Conservation (phyloP, 2,797 vertebrate genomes). For the Nannoperca obscura region DNA sequence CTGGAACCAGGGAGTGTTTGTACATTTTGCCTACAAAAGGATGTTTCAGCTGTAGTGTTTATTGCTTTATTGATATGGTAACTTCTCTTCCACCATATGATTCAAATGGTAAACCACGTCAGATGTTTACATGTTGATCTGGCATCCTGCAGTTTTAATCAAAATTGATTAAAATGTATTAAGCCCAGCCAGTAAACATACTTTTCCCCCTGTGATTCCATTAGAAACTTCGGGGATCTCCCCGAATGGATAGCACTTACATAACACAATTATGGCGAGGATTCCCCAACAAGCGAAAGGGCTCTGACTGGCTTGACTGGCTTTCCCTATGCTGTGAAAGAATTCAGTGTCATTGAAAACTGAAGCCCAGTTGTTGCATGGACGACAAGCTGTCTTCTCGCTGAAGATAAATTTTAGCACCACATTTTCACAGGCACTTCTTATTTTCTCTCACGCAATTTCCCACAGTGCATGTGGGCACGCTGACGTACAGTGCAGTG, state of each 20-base stretch:
- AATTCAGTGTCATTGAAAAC: conserved; percentile 54
- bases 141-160: neutral
- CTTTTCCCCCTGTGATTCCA: neutral
- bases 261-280: conserved; percentile 49
- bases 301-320: conserved; percentile 23
- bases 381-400: conserved; percentile 53
- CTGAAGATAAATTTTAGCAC: conserved; percentile 35
- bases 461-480: neutral
- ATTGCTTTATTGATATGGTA: too few species aligned
- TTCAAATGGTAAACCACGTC: neutral
- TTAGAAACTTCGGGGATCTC: conserved; percentile 1
- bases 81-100: neutral
- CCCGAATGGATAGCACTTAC: conserved; percentile 25
- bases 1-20: neutral
- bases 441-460: conserved; percentile 25
- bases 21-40: neutral
- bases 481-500: neutral
- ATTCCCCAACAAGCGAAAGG: conserved; percentile 30
- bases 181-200: neutral
- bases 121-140: neutral
- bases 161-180: too few species aligned
- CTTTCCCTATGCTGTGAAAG: conserved; percentile 36
- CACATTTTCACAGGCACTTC: conserved; percentile 36
- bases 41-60: neutral
- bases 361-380: conserved; percentile 35